These are phyloP conservation scores for Tragulus kanchil DNA, from an alignment of 2,113 vertebrate species.

Conservation along the genomic window DNA sequence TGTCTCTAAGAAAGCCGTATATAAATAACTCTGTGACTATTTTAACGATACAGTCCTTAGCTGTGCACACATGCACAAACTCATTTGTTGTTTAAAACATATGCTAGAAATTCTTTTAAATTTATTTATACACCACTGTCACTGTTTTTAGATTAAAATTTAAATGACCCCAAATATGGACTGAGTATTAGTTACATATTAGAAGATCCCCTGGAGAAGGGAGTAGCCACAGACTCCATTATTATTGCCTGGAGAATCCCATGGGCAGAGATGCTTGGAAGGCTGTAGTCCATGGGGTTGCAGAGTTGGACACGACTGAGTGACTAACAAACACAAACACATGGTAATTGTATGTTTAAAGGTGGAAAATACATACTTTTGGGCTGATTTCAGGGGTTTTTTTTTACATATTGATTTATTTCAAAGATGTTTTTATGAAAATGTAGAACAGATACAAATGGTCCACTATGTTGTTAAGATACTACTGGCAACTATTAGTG, in stretches of 20 bases:
- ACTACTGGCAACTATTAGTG: too few relatives aligned
- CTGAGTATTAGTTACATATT: not conserved
- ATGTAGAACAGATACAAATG: too few relatives aligned
- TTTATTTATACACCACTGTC: not conserved
- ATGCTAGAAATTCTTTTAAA: constrained; percentile 5
- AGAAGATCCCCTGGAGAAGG: not conserved
- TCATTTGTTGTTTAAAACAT: constrained; percentile 22
- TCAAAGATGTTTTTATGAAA: too few relatives aligned
- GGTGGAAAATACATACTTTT: not conserved
- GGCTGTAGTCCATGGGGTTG: not conserved
- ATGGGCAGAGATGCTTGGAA: not conserved
- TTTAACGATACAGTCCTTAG: constrained; percentile 40
- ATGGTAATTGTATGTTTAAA: constrained; percentile 46
- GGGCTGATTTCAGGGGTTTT: not conserved
- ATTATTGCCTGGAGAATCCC: not conserved
- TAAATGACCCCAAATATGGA: constrained; percentile 6
- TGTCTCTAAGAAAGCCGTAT: not conserved
- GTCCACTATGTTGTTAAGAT: too few relatives aligned
- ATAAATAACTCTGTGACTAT: constrained; percentile 6
- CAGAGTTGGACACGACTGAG: not conserved
- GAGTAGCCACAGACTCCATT: not conserved
- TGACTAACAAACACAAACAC: not conserved
- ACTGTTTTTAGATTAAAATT: constrained; percentile 50
- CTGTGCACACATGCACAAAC: not conserved
- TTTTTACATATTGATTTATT: not conserved